These are phyloP conservation scores for Dendrophyllia cribrosa DNA, from an alignment of 64 coral and sea anemone genomes.

Conservation along the genomic window DNA sequence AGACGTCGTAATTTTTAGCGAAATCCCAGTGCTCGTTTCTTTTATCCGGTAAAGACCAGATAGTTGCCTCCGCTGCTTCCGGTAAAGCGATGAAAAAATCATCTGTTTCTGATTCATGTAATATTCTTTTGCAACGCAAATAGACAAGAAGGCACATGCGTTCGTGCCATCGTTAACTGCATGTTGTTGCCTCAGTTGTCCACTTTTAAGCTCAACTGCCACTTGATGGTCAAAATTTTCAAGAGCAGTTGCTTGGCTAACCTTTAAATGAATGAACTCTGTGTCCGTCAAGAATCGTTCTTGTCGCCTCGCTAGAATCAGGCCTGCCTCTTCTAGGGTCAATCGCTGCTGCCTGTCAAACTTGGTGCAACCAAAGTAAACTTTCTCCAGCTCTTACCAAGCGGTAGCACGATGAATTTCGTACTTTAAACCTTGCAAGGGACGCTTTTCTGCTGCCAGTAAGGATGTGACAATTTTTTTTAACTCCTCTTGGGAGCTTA, in stretches of 20 bases:
- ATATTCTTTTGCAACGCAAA: constrained; percentile 35
- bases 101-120: background rate
- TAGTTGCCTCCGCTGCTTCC: constrained; percentile 18
- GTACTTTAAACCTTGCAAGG: constrained; percentile 4
- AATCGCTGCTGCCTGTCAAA: background rate
- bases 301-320: background rate
- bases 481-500: constrained; percentile 10
- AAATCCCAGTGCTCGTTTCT: constrained; percentile 33
- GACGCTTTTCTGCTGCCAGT: background rate
- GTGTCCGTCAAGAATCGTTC: background rate
- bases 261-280: background rate
- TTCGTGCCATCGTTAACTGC: constrained; percentile 62
- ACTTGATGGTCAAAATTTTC: background rate
- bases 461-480: background rate
- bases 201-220: background rate
- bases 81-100: background rate
- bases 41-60: background rate
- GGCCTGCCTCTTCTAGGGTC: background rate
- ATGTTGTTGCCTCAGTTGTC: background rate
- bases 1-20: constrained; percentile 42
- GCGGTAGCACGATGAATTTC: background rate
- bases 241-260: constrained; percentile 5
- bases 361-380: background rate
- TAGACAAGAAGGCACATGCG: constrained; percentile 44
- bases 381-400: constrained; percentile 1